These are phyloP conservation scores for Aricia agestis DNA, from an alignment of 1,140 invertebrate species.

Conservation along the genomic window DNA sequence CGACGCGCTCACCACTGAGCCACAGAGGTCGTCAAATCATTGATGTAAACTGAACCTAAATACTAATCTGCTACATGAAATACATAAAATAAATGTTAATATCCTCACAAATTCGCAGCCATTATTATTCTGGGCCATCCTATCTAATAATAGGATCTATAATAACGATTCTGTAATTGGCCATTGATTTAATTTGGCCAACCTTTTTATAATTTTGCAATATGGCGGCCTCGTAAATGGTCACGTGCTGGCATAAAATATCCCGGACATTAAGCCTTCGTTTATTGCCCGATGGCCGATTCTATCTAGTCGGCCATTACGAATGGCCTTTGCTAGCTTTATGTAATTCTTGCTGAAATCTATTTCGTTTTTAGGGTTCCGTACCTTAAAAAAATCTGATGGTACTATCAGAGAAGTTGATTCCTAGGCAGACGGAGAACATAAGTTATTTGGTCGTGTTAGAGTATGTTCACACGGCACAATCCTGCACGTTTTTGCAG, in stretches of 20 bases:
- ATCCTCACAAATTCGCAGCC: neutral
- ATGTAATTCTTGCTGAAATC: neutral
- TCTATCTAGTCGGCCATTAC: neutral
- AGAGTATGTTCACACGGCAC: too few species aligned
- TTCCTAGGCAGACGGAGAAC: too few species aligned
- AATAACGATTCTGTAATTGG: slow-evolving; percentile 6
- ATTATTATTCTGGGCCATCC: slow-evolving; percentile 2
- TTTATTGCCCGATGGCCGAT: neutral
- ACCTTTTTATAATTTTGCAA: slow-evolving; percentile 8
- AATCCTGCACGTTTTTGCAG: too few species aligned
- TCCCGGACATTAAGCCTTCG: neutral
- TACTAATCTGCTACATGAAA: neutral
- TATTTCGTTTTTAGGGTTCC: too few species aligned
- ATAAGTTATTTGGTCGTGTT: too few species aligned
- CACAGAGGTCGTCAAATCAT: too few species aligned
- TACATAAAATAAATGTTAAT: neutral
- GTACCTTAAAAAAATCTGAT: too few species aligned
- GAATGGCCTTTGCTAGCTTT: neutral
- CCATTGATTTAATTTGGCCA: slow-evolving; percentile 1
- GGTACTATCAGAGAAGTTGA: too few species aligned
- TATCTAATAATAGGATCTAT: slow-evolving; percentile 2
- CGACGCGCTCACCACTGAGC: too few species aligned
- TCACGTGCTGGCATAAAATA: neutral
- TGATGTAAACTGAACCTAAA: neutral
- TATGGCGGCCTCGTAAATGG: neutral